Evolutionary conservation across 2,888 invertebrate species (phyloP).

Genomic region (Calameuta idolon): DNA sequence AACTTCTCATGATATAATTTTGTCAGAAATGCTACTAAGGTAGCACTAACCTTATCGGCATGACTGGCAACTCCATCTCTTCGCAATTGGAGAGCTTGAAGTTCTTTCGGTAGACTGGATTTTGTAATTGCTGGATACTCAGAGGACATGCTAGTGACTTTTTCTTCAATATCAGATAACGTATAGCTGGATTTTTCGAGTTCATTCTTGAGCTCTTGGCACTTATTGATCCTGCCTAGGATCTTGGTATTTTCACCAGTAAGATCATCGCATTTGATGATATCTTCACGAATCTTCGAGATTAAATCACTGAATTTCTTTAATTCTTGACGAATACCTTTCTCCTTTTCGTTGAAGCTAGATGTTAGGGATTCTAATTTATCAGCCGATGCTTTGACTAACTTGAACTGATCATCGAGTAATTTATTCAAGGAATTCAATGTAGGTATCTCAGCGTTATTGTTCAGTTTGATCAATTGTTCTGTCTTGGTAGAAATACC

Average conservation of each 20-base stretch:
- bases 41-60: conserved; percentile 81
- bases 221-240: conserved; percentile 80
- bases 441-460: conserved; percentile 75
- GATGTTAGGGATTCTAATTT: conserved; percentile 80
- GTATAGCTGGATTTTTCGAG: conserved; percentile 77
- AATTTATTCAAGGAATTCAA: conserved; percentile 76
- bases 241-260: conserved; percentile 89
- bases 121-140: conserved; percentile 84
- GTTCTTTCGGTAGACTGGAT: conserved; percentile 83
- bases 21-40: conserved; percentile 83
- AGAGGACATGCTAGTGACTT: conserved; percentile 78
- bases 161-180: conserved; percentile 77
- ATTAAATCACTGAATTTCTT: conserved; percentile 79
- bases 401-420: conserved; percentile 81
- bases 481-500: conserved; percentile 84
- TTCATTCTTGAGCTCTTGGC: conserved; percentile 79
- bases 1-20: conserved; percentile 90
- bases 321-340: conserved; percentile 77
- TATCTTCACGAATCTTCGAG: conserved; percentile 81
- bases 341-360: conserved; percentile 81
- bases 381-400: conserved; percentile 79
- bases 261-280: conserved; percentile 91
- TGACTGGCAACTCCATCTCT: conserved; percentile 83
- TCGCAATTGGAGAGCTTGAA: conserved; percentile 85
- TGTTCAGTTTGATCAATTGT: conserved; percentile 82